Evolutionary conservation across 2,113 vertebrate species (phyloP).

Genomic region (Gadus macrocephalus): DNA sequence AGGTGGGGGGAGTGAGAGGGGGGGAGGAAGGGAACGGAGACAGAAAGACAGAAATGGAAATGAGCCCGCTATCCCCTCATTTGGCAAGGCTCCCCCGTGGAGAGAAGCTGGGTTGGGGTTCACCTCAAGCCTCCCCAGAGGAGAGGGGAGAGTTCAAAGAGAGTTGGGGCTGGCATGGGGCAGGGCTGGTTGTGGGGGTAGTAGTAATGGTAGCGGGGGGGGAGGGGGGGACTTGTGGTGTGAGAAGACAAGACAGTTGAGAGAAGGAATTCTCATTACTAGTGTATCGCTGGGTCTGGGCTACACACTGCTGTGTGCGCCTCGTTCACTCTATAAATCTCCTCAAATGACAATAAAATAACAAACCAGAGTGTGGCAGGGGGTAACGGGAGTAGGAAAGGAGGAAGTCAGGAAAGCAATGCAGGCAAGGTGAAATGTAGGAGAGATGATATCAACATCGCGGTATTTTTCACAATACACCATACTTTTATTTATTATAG

Average conservation of each 20-base stretch:
- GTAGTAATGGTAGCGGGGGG: constrained; percentile 17
- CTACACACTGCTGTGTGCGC: neutral
- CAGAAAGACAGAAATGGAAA: neutral
- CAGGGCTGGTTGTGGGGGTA: neutral
- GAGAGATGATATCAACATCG: too few relatives aligned
- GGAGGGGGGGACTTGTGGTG: constrained; percentile 31
- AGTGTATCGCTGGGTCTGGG: constrained; percentile 48
- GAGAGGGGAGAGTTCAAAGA: constrained; percentile 46
- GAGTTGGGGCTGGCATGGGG: neutral
- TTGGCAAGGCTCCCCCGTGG: constrained; percentile 51
- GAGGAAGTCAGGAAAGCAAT: too few relatives aligned
- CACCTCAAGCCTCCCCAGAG: constrained; percentile 41
- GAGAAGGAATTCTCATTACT: constrained; percentile 66
- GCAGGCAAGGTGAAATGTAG: too few relatives aligned
- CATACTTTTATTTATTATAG: too few relatives aligned
- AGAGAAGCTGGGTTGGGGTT: constrained; percentile 35
- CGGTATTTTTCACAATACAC: too few relatives aligned
- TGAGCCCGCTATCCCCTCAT: constrained; percentile 35
- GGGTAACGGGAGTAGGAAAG: too few relatives aligned
- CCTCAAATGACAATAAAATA: too few relatives aligned
- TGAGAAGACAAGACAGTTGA: constrained; percentile 44
- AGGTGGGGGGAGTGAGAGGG: neutral
- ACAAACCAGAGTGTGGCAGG: too few relatives aligned
- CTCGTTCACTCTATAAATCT: too few relatives aligned
- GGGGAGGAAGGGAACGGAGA: neutral